A percentile compares a stretch with the other conserved stretches of the same genome.
Conservation (phyloP, 2,113 vertebrate species). For the Irena cyanogastra region DNA sequence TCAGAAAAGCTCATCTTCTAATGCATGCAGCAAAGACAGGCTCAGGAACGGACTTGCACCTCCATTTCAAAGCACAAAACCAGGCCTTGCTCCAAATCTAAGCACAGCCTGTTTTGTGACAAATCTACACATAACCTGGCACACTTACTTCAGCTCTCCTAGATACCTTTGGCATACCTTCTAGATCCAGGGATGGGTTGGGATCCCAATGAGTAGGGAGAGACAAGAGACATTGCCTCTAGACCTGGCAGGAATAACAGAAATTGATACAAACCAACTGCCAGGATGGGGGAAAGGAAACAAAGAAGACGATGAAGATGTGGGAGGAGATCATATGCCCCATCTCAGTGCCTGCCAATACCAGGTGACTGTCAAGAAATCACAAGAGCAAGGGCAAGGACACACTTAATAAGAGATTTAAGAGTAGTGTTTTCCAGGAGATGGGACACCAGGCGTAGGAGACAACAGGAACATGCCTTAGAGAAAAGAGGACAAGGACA, state of each 20-base stretch:
- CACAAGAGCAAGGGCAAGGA: not conserved
- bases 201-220: not conserved
- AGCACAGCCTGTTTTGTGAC: not conserved
- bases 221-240: not conserved
- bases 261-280: not conserved
- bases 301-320: not conserved
- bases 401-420: not conserved
- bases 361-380: not conserved
- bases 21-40: not conserved
- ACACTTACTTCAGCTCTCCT: not conserved
- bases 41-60: not conserved
- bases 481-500: constrained; percentile 14
- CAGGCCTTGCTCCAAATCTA: not conserved
- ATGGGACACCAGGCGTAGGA: not conserved
- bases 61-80: not conserved
- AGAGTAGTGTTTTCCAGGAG: not conserved
- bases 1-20: not conserved
- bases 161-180: not conserved
- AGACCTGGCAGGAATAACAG: not conserved
- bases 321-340: not conserved
- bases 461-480: not conserved
- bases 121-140: not conserved
- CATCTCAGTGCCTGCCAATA: not conserved
- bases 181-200: not conserved
- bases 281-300: not conserved